Evolutionary conservation across 2,888 invertebrate genomes (phyloP).

Genomic region (Drosophila kambysellisi): DNA sequence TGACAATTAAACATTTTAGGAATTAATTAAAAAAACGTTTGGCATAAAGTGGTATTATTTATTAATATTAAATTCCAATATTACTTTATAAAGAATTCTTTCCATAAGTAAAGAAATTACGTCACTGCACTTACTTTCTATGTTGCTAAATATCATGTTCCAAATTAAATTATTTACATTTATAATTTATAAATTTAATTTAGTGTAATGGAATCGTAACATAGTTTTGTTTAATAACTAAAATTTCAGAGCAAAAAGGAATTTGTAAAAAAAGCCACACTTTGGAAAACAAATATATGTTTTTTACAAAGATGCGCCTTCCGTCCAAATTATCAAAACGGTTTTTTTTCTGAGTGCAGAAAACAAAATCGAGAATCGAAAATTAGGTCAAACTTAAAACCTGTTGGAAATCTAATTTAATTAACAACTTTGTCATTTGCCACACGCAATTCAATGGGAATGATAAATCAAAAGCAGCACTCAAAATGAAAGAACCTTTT

Average conservation of each 20-base stretch:
- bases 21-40: neutral
- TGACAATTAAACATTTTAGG: no score
- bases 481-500: conserved; percentile 27
- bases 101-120: neutral
- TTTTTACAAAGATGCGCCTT: neutral
- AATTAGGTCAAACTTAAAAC: conserved; percentile 47
- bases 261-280: neutral
- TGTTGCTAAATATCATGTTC: neutral
- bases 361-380: neutral
- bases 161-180: neutral
- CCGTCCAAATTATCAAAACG: neutral
- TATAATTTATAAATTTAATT: neutral
- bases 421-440: conserved; percentile 61
- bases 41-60: no score
- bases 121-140: neutral
- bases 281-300: neutral
- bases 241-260: neutral
- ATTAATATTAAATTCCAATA: neutral
- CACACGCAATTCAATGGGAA: conserved; percentile 23
- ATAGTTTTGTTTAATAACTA: neutral
- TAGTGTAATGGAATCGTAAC: neutral
- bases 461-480: conserved; percentile 23
- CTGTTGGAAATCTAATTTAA: conserved; percentile 64
- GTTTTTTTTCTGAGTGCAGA: neutral
- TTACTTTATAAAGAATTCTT: neutral